Percentiles rank a stretch among this genome's conserved stretches.
Evolutionary conservation across 1,140 invertebrate genomes (phyloP).

Genomic region (Caenorhabditis inopinata): DNA sequence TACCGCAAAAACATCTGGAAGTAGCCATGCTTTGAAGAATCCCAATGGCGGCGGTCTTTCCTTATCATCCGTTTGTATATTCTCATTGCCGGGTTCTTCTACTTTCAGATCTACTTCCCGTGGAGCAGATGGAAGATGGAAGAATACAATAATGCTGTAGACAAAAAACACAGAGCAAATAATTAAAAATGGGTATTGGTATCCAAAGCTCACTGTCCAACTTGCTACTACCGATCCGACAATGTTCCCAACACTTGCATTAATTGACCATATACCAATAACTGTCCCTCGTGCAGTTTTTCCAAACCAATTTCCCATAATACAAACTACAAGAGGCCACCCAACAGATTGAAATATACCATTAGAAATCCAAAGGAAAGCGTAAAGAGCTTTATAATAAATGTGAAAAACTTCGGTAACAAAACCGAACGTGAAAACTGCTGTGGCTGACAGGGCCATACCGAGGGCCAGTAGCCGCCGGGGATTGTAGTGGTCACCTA

Average conservation of each 20-base stretch:
- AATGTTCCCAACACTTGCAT: constrained; percentile 70
- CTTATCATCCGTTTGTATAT: background rate
- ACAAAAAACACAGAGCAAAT: constrained; percentile 67
- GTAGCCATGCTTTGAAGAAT: constrained; percentile 67
- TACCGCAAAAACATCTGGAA: constrained; percentile 69
- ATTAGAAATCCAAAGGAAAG: constrained; percentile 38
- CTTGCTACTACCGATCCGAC: constrained; percentile 68
- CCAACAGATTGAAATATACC: constrained; percentile 47
- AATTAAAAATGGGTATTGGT: constrained; percentile 69
- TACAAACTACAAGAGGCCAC: constrained; percentile 48
- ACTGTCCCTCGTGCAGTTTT: constrained; percentile 68
- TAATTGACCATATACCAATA: constrained; percentile 69
- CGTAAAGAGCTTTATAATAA: constrained; percentile 22
- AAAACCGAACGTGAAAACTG: constrained; percentile 41
- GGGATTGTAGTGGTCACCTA: constrained; percentile 41
- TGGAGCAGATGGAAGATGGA: constrained; percentile 67
- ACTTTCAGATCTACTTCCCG: constrained; percentile 56
- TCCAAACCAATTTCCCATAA: constrained; percentile 68
- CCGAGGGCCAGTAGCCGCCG: constrained; percentile 33
- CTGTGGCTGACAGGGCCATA: constrained; percentile 37
- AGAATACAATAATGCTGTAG: constrained; percentile 67
- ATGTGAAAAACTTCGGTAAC: constrained; percentile 30
- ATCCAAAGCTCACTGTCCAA: constrained; percentile 68
- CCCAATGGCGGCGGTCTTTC: constrained; percentile 36
- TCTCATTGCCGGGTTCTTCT: background rate